Evolutionary conservation across 2,113 vertebrate genomes (phyloP), one percentile per base, ranked within the genome.

Genomic region (Burhinus oedicnemus): DNA sequence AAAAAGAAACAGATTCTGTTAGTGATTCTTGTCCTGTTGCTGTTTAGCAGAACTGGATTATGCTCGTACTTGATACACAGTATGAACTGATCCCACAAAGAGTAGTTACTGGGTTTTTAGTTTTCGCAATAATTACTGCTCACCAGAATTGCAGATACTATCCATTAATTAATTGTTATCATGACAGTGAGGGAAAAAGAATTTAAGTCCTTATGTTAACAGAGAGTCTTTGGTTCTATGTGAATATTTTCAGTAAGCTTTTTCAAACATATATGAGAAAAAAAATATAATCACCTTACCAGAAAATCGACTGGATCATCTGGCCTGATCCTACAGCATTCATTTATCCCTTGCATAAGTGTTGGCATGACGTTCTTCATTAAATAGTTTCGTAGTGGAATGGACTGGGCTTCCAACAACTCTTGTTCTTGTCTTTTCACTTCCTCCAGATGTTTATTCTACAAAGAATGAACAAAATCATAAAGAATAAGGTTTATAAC

Each of bases 271-370:
- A 64, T 54, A 74, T 51, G 40, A 61, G 77, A 86, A 69, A 70
- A 45, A 44, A 83, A 55, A 61, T 4, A 6, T 32, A 29, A 72
- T 57, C 58, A 8, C 6, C 95, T 97, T 98, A 99, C 99, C 99
- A 99, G 97, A 97, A 99, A 99, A 95, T 99, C 99, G 2, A 99
- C 95, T 0, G 99, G 99, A 72, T 99, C 98, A 5, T 98, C 97
- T 2, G 99, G 99, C 20, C 97, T 98, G 54, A 97, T 96, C 58
- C 92, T 97, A 83, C 98, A 99, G 83, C 99, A 99, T 38, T 99
- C 98, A 6, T 97, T 98, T 79, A 99, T 97, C 4, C 99, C 99
- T 93, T 97, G 97, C 76, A 98, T 98, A 64, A 99, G 98, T 0
- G 98, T 99, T 65, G 99, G 99, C 98, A 99, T 99, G 32, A 99